phyloP scores from a whole-genome alignment of 2,888 invertebrate genomes.

The Lampropteryx suffumata region DNA sequence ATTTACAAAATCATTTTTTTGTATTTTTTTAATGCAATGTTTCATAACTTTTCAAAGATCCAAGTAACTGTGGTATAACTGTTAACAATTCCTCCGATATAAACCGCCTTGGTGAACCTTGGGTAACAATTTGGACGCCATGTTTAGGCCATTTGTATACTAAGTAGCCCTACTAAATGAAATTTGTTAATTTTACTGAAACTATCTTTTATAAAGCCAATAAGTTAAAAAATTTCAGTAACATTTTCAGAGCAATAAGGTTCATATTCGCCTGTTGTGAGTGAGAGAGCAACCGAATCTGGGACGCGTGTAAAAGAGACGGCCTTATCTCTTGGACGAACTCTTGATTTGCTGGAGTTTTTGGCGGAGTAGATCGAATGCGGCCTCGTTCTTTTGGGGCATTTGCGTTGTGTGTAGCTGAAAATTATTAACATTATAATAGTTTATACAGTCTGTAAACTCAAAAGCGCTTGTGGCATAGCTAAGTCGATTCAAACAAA shows the following conservation, averaged over 20 bases:
- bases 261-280: slow-evolving; percentile 31
- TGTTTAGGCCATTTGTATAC: slow-evolving; percentile 40
- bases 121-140: slow-evolving; percentile 48
- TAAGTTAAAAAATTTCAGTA: background rate
- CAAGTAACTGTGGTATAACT: slow-evolving; percentile 3
- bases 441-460: no score
- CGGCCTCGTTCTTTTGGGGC: slow-evolving; percentile 73
- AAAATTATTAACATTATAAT: slow-evolving; percentile 17
- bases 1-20: background rate
- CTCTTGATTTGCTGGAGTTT: slow-evolving; percentile 80
- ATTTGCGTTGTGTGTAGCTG: slow-evolving; percentile 71
- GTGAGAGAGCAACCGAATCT: slow-evolving; percentile 57
- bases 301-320: slow-evolving; percentile 34
- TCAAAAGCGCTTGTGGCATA: no score
- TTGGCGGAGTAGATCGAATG: slow-evolving; percentile 74
- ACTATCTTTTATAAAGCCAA: slow-evolving; percentile 6
- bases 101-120: background rate
- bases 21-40: background rate
- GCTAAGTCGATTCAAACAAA: no score
- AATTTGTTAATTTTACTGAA: slow-evolving; percentile 1
- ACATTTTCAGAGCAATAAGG: slow-evolving; percentile 12
- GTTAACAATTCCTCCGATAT: slow-evolving; percentile 15
- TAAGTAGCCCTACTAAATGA: slow-evolving; percentile 42
- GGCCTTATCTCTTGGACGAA: slow-evolving; percentile 76
- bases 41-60: background rate